A percentile compares a stretch with the other conserved stretches of the same genome.
Conservation (phyloP, 2,113 vertebrate species). For the human (Homo sapiens) region GRCh38 chr14:90579001-90579500, state of each 20-base stretch:
- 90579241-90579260: neutral
- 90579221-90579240: no score
- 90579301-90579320: fast-evolving
- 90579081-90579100: neutral
- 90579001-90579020: fast-evolving
- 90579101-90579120: no score
- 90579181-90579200: fast-evolving
- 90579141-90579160: neutral
- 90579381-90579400: no score
- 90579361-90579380: neutral
- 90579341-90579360: neutral
- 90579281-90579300: no score
- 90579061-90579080: neutral
- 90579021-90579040: neutral
- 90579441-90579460: fast-evolving
- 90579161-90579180: fast-evolving
- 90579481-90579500: neutral
- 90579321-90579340: neutral
- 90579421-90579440: fast-evolving
- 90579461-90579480: neutral
- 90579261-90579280: no score
- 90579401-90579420: neutral
- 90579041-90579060: fast-evolving
- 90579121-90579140: neutral
- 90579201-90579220: neutral